phyloP scores from a whole-genome alignment of 2,888 invertebrate genomes.

The Gymnoscelis rufifasciata region DNA sequence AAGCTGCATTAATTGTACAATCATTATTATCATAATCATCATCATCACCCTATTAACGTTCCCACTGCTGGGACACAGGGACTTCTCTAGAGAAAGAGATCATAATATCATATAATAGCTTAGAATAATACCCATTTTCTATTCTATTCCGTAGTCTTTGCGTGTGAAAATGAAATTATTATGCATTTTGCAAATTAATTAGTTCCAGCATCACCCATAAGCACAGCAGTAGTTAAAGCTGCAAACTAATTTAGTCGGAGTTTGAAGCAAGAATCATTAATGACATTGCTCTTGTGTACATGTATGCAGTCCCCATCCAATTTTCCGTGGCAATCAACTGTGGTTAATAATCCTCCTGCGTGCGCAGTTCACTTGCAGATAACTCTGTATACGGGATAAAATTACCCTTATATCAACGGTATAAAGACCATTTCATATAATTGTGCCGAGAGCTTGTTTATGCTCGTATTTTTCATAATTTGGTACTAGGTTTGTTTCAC shows the following conservation, averaged over 20 bases:
- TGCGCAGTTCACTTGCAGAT: constrained; percentile 44
- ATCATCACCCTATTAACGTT: too few species aligned
- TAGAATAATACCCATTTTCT: too few species aligned
- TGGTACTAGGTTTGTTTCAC: constrained; percentile 9
- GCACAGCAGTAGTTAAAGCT: neutral
- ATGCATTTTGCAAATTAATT: too few species aligned
- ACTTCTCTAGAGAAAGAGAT: too few species aligned
- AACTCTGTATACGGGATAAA: constrained; percentile 20
- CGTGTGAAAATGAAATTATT: too few species aligned
- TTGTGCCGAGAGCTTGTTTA: constrained; percentile 6
- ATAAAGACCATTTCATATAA: constrained; percentile 8
- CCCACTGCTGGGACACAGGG: too few species aligned
- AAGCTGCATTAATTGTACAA: too few species aligned
- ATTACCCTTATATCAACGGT: constrained; percentile 5
- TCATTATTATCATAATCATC: too few species aligned
- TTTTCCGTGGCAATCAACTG: constrained; percentile 59
- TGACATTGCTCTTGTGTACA: constrained; percentile 30
- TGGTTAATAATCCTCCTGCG: constrained; percentile 54
- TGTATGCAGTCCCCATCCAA: constrained; percentile 56
- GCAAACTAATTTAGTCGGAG: constrained; percentile 28
- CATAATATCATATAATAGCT: too few species aligned
- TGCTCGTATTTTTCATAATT: constrained; percentile 20
- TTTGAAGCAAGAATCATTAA: constrained; percentile 40
- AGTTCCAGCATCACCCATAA: too few species aligned
- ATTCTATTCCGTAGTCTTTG: too few species aligned